Evolutionary conservation across 2,797 vertebrate genomes (phyloP).

Genomic region (Alfaro cultratus): DNA sequence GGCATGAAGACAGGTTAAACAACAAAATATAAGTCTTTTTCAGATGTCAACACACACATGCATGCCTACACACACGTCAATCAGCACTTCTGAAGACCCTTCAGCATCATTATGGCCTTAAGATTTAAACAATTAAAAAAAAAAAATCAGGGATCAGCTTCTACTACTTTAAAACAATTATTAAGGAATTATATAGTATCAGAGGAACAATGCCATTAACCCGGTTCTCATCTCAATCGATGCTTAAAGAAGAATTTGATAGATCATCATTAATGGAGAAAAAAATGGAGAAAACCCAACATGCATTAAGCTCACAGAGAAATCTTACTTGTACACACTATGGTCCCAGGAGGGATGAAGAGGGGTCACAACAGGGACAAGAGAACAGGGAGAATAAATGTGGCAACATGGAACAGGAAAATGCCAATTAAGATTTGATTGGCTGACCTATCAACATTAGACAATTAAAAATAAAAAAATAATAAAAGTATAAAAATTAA

Average conservation of each 20-base stretch:
- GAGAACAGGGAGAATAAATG: constrained; percentile 62
- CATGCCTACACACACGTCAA: constrained; percentile 18
- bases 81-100: constrained; percentile 18
- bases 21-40: constrained; percentile 21
- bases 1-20: constrained; percentile 38
- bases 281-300: constrained; percentile 36
- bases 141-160: constrained; percentile 39
- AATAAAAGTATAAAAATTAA: constrained; percentile 32
- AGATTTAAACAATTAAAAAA: constrained; percentile 19
- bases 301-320: constrained; percentile 72
- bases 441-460: constrained; percentile 66
- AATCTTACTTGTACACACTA: constrained; percentile 98
- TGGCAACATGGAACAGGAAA: constrained; percentile 72
- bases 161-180: constrained; percentile 59
- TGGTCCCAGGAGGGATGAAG: constrained; percentile 83
- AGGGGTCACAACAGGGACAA: constrained; percentile 78
- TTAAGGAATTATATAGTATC: constrained; percentile 44
- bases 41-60: constrained; percentile 10
- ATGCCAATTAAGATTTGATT: constrained; percentile 81
- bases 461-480: constrained; percentile 41
- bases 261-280: constrained; percentile 32
- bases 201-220: constrained; percentile 34
- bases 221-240: constrained; percentile 65
- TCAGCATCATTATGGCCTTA: constrained; percentile 17
- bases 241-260: constrained; percentile 56